Evolutionary conservation across 2,888 invertebrate species (phyloP).

Genomic region (Caenorhabditis plicata): DNA sequence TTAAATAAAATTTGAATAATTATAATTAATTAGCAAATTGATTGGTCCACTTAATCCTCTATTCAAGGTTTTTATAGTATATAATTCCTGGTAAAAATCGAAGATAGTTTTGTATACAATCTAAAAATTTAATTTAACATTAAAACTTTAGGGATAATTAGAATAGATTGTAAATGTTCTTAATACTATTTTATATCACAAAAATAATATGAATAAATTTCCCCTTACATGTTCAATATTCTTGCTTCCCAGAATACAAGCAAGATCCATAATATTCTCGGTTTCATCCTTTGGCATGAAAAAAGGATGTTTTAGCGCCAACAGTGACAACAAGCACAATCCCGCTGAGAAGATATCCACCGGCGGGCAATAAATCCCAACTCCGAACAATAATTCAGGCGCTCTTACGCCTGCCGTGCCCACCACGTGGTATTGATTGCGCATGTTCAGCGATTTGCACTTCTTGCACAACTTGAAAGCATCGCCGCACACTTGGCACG

Average conservation of each 20-base stretch:
- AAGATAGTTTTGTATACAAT: no score
- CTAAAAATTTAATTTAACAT: background rate
- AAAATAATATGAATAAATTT: background rate
- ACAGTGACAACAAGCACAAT: slow-evolving; percentile 17
- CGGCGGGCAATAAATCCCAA: slow-evolving; percentile 11
- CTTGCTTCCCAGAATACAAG: slow-evolving; percentile 18
- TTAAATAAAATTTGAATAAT: no score
- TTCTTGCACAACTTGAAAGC: slow-evolving; percentile 5
- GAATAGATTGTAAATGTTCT: no score
- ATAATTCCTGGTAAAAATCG: no score
- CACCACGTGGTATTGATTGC: slow-evolving; percentile 19
- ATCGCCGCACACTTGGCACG: background rate
- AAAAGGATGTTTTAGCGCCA: slow-evolving; percentile 24
- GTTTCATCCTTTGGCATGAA: slow-evolving; percentile 27
- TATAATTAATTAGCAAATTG: no score
- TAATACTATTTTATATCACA: no score
- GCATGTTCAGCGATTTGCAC: slow-evolving; percentile 11
- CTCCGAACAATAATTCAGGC: slow-evolving; percentile 22
- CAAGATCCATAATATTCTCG: slow-evolving; percentile 26
- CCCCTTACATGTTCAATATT: slow-evolving; percentile 14
- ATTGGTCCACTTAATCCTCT: no score
- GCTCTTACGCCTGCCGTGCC: slow-evolving; percentile 30
- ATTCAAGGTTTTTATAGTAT: no score
- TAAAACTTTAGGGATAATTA: background rate
- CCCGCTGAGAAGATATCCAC: slow-evolving; percentile 30